Conservation (phyloP, 2,797 vertebrate genomes). For the Dermochelys coriacea region DNA sequence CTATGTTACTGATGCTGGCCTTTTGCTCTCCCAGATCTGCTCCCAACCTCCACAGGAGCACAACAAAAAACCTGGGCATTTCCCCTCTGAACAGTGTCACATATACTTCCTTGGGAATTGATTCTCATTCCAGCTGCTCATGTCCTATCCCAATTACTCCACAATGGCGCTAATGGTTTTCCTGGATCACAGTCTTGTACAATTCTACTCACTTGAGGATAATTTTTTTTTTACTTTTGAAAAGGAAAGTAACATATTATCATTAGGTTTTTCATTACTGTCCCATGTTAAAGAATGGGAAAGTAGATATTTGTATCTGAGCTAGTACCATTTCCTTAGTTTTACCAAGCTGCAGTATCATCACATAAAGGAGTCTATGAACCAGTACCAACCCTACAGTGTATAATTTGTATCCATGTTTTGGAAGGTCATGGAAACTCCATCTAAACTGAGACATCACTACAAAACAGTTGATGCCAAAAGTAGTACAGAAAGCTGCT, state of each 20-base stretch:
- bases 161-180: neutral
- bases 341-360: neutral
- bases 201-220: neutral
- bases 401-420: neutral
- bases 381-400: neutral
- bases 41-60: neutral
- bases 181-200: neutral
- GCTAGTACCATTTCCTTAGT: neutral
- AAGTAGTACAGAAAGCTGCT: neutral
- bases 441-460: slow-evolving; percentile 7
- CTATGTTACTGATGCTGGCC: neutral
- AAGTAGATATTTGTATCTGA: slow-evolving; percentile 8
- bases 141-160: neutral
- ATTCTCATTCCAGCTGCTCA: neutral
- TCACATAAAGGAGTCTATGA: slow-evolving; percentile 34
- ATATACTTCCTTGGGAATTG: neutral
- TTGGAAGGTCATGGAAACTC: slow-evolving; percentile 8
- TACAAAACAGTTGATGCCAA: neutral
- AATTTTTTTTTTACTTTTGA: too few species aligned
- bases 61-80: neutral
- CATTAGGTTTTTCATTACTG: neutral
- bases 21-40: neutral
- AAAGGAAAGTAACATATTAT: neutral
- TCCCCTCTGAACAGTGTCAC: neutral
- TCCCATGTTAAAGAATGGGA: neutral